Evolutionary conservation across 1,140 invertebrate genomes (phyloP), one percentile per base, ranked within the genome.

Genomic region (Latrodectus geometricus): DNA sequence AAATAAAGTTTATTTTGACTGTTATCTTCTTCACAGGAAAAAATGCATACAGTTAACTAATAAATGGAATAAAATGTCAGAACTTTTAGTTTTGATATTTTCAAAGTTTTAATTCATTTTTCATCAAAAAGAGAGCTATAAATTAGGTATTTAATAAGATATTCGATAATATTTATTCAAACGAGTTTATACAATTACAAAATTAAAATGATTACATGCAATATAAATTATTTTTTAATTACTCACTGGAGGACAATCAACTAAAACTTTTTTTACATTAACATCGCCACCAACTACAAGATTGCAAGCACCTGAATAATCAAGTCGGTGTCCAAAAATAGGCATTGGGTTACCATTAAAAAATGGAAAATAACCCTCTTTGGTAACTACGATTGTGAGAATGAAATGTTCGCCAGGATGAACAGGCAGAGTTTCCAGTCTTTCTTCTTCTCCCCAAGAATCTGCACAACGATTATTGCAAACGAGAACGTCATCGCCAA

Each of bases 321-420:
- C 93, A 8, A 96, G 89, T 75, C 95, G 92, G 89, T 96, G 95
- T 11, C 90, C 90, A 89, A 95, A 96, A 90, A 95, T 94, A 49
- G 94, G 92, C 90, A 94, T 95, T 90, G 96, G 95, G 50, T 92
- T 91, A 0, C 95, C 95, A 90, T 96, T 96, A 0, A 96, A 89
- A 3, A 81, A 69, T 0, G 79, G 73, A 9, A 80, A 65, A 21
- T 68, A 87, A 8, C 68, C 79, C 21, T 87, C 78, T 17, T 70
- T 76, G 14, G 72, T 17, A 8, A 95, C 94, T 88, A 95, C 95
- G 92, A 97, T 91, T 21, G 95, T 91, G 0, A 95, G 93, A 89
- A 96, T 95, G 90, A 96, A 96, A 7, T 92, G 90, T 87, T 95
- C 92, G 0, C 94, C 95, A 8, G 92, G 91, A 0, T 90, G 90